phyloP scores from a whole-genome alignment of 2,797 vertebrate species.

The Helicolenus hilgendorfi region DNA sequence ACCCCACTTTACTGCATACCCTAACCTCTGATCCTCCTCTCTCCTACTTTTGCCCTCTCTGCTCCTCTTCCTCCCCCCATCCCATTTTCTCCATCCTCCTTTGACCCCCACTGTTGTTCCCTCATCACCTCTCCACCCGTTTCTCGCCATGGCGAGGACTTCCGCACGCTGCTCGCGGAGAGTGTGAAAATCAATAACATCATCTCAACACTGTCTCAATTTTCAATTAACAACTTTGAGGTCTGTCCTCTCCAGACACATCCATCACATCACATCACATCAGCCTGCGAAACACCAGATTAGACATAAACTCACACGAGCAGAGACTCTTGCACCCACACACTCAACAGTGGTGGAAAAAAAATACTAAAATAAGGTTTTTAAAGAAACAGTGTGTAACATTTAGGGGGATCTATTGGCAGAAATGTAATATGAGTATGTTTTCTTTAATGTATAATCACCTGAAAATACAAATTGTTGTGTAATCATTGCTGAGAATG shows the following conservation, averaged over 20 bases:
- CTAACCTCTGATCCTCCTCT: constrained; percentile 12
- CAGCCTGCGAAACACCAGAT: constrained; percentile 41
- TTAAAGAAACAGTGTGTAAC: background rate
- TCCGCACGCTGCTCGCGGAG: constrained; percentile 8
- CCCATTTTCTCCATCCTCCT: constrained; percentile 27
- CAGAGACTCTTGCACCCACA: background rate
- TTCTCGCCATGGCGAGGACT: constrained; percentile 23
- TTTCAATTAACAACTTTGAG: constrained; percentile 88
- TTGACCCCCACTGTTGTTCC: constrained; percentile 55
- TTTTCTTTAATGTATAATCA: too few species aligned
- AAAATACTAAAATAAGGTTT: background rate
- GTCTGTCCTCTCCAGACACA: constrained; percentile 73
- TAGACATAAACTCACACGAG: constrained; percentile 27
- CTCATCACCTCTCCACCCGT: constrained; percentile 52
- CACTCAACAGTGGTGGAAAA: background rate
- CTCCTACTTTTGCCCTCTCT: background rate
- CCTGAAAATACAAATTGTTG: too few species aligned
- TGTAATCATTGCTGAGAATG: too few species aligned
- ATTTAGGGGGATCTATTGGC: background rate
- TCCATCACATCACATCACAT: constrained; percentile 73
- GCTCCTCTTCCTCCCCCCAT: background rate
- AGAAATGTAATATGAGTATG: too few species aligned
- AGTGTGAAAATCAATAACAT: constrained; percentile 89
- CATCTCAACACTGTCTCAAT: constrained; percentile 88
- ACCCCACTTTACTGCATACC: constrained; percentile 37